A percentile compares a stretch with the other conserved stretches of the same genome.
These are phyloP conservation scores for Ischnura elegans DNA, from an alignment of 2,888 invertebrate species.

Conservation along the genomic window DNA sequence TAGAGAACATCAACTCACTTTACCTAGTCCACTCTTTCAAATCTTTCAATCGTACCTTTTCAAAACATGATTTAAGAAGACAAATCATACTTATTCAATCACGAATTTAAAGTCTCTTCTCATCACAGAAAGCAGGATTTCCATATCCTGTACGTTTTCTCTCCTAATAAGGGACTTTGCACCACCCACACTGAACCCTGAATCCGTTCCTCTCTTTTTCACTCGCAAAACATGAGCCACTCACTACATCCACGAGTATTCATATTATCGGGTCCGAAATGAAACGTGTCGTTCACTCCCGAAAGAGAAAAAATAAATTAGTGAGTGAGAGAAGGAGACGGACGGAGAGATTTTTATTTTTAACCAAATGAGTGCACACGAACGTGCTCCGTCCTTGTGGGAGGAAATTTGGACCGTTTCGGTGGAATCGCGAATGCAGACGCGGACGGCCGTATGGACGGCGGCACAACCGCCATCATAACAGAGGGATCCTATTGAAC, in stretches of 20 bases:
- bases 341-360: too few relatives aligned
- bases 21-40: too few relatives aligned
- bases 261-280: slow-evolving; percentile 12
- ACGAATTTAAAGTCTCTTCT: too few relatives aligned
- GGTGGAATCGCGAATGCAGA: background rate
- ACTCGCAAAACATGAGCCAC: background rate
- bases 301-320: background rate
- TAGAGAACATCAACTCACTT: too few relatives aligned
- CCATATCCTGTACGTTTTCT: too few relatives aligned
- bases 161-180: too few relatives aligned
- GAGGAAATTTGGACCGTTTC: background rate
- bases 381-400: background rate
- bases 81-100: too few relatives aligned
- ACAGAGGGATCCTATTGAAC: background rate
- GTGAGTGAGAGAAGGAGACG: background rate
- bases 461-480: background rate
- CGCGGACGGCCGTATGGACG: background rate
- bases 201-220: background rate
- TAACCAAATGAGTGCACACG: background rate
- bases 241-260: background rate
- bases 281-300: slow-evolving; percentile 4
- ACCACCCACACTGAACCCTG: background rate
- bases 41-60: too few relatives aligned
- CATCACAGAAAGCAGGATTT: too few relatives aligned
- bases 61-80: too few relatives aligned